Percentiles rank a stretch among this genome's conserved stretches.
phyloP scores from a whole-genome alignment of 2,888 invertebrate species.

The Mesochorus sp. region DNA sequence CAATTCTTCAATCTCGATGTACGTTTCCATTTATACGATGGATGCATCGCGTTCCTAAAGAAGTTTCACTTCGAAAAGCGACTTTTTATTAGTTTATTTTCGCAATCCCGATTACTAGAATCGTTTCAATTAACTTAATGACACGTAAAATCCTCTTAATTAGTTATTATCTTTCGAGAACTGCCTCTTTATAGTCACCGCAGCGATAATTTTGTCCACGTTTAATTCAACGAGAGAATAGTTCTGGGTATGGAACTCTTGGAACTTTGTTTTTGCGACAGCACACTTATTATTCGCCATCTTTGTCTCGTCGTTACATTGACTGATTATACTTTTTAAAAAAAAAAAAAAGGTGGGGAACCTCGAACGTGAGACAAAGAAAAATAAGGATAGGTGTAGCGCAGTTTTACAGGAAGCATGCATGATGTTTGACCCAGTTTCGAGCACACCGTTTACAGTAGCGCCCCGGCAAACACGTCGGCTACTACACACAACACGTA shows the following conservation, averaged over 20 bases:
- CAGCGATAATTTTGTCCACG: slow-evolving; percentile 25
- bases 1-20: too few species aligned
- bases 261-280: slow-evolving; percentile 13
- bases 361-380: slow-evolving; percentile 10
- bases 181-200: not conserved
- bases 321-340: slow-evolving; percentile 21
- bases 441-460: slow-evolving; percentile 30
- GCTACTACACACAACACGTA: slow-evolving; percentile 10
- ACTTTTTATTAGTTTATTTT: too few species aligned
- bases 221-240: slow-evolving; percentile 41
- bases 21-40: too few species aligned
- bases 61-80: too few species aligned
- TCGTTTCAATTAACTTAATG: not conserved
- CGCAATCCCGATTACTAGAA: too few species aligned
- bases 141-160: too few species aligned
- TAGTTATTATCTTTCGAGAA: slow-evolving; percentile 25
- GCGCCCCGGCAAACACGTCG: slow-evolving; percentile 33
- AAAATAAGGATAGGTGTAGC: slow-evolving; percentile 32
- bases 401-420: slow-evolving; percentile 56
- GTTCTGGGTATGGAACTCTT: slow-evolving; percentile 11
- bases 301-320: not conserved
- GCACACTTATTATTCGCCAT: not conserved
- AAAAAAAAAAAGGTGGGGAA: slow-evolving; percentile 14
- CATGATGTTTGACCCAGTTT: slow-evolving; percentile 56
- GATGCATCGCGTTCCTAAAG: too few species aligned